Evolutionary conservation across 2,888 invertebrate species (phyloP).

Genomic region (Acleris laterana): DNA sequence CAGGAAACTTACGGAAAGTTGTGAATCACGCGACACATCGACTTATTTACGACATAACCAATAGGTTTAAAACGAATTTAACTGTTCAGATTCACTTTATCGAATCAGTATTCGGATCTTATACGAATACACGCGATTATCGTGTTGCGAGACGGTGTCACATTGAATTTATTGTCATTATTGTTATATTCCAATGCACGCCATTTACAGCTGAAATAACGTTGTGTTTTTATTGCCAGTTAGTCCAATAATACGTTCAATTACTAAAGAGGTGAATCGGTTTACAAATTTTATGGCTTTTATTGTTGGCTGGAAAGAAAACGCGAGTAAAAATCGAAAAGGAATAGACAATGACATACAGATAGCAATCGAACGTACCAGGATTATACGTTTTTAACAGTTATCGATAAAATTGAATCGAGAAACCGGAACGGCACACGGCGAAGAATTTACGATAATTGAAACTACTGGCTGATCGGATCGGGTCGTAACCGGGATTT

Average conservation of each 20-base stretch:
- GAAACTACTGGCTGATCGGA: conserved; percentile 55
- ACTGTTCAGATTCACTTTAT: conserved; percentile 58
- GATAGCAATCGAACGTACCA: conserved; percentile 36
- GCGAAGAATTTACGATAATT: conserved; percentile 59
- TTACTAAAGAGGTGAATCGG: conserved; percentile 24
- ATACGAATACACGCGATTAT: conserved; percentile 49
- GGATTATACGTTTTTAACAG: conserved; percentile 44
- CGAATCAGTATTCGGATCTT: conserved; percentile 50
- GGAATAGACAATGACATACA: conserved; percentile 4
- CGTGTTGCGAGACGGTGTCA: conserved; percentile 39
- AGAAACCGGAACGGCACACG: conserved; percentile 41
- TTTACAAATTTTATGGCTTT: conserved; percentile 16
- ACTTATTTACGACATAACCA: conserved; percentile 44
- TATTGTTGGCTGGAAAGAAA: conserved; percentile 7
- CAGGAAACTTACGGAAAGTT: conserved; percentile 41
- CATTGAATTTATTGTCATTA: conserved; percentile 38
- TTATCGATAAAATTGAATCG: conserved; percentile 48
- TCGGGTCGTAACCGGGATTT: conserved; percentile 55
- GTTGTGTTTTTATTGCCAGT: conserved; percentile 32
- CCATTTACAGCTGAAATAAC: conserved; percentile 30
- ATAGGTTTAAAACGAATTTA: conserved; percentile 56
- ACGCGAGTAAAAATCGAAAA: conserved; percentile 8
- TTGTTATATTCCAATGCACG: conserved; percentile 31
- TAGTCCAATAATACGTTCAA: conserved; percentile 28
- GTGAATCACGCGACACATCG: conserved; percentile 51